Evolutionary conservation across 2,797 vertebrate species (phyloP), one percentile per base, ranked within the genome.

Genomic region (Myotis pilosus): DNA sequence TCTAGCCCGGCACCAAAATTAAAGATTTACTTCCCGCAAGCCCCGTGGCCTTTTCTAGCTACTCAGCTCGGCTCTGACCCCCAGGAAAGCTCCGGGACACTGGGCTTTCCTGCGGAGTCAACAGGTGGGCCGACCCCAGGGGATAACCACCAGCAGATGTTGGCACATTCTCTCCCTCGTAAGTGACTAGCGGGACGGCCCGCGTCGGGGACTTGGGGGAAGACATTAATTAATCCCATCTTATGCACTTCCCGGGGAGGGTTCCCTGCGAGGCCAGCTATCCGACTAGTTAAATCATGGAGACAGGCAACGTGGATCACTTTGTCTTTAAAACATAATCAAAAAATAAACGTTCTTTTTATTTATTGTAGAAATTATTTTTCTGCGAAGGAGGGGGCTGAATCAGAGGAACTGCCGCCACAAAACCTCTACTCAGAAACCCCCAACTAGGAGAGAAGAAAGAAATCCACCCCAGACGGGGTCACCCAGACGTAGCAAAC

Each of bases 61-160:
- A 15, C 12, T 87, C 47, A 2, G 44, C 23, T 44, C 1, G 0
- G 12, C 75, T 38, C 36, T 79, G 79, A 86, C 57, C 17, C 72
- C n/a, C 5, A n/a, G 8, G 64, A 49, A 72, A 2, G 6, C n/a
- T 41, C 76, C 1, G 30, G 20, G 51, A 93, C 51, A 13, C 19
- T 3, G 38, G 4, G 17, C 25, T 75, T 88, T 36, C 20, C 80
- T 20, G 49, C 8, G 25, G 28, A n/a, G 23, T 44, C 7, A 33
- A 81, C 74, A 97, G 96, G 96, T 97, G 97, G 95, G 96, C 91
- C 87, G 80, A 79, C 87, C 91, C 75, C 75, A 96, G 68, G 91
- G 83, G 72, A 41, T 49, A n/a, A 57, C 36, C 66, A 20, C 8
- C 17, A 69, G 62, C 72, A 91, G 76, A 78, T 87, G 84, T 33